phyloP scores from a whole-genome alignment of 2,113 vertebrate genomes.

The Nibea coibor region DNA sequence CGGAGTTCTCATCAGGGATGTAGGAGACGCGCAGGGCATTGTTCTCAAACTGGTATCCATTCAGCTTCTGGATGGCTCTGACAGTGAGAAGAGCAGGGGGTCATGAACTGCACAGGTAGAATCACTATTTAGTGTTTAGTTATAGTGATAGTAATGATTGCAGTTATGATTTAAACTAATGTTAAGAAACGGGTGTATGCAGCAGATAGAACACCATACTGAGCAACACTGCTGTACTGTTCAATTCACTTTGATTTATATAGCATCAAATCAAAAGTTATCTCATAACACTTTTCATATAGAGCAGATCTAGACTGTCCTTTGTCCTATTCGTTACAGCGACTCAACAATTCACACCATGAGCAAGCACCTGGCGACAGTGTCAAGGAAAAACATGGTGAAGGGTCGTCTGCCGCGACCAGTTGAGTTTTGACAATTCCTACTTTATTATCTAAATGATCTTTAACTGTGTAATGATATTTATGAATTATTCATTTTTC shows the following conservation, averaged over 20 bases:
- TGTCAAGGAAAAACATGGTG: too few species aligned
- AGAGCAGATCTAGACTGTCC: too few species aligned
- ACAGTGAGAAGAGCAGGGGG: neutral
- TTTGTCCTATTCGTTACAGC: too few species aligned
- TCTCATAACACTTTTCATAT: too few species aligned
- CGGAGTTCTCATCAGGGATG: conserved; percentile 91
- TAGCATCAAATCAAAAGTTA: too few species aligned
- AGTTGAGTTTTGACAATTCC: neutral
- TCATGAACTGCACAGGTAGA: neutral
- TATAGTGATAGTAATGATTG: too few species aligned
- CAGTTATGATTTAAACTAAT: neutral
- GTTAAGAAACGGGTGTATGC: neutral
- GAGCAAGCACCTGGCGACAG: too few species aligned
- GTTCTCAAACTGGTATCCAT: conserved; percentile 94
- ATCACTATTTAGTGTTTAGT: neutral
- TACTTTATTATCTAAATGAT: neutral
- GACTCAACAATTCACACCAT: too few species aligned
- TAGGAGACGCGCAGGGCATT: conserved; percentile 92
- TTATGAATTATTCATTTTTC: too few species aligned
- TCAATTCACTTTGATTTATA: too few species aligned
- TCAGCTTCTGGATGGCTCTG: conserved; percentile 96
- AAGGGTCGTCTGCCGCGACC: too few species aligned
- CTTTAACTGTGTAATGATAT: too few species aligned
- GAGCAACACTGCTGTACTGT: neutral
- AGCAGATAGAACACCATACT: neutral